Conservation (phyloP, 1,140 invertebrate genomes). For the Antheraea pernyi region DNA sequence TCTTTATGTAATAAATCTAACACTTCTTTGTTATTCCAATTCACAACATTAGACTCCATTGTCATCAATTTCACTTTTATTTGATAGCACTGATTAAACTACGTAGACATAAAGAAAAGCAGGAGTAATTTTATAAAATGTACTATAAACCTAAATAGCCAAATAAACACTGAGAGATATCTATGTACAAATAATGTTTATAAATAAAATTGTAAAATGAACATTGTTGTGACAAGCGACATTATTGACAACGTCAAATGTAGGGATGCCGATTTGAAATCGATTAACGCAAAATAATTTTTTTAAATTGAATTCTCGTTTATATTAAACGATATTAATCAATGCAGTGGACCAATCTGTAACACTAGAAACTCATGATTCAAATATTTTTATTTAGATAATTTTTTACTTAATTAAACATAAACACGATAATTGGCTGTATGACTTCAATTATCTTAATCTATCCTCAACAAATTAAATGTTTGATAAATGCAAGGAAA, state of each 20-base stretch:
- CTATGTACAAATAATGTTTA: conserved; percentile 1
- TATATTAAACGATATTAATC: no score
- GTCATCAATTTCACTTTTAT: conserved; percentile 30
- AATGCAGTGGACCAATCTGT: no score
- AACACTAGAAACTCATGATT: no score
- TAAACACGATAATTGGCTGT: no score
- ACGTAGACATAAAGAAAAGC: conserved; percentile 12
- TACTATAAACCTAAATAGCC: conserved; percentile 23
- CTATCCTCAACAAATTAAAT: no score
- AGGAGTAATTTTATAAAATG: conserved; percentile 23
- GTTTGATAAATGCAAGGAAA: no score
- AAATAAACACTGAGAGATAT: conserved; percentile 22
- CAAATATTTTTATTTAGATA: no score
- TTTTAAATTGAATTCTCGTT: no score
- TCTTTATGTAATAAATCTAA: conserved; percentile 75
- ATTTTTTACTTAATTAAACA: no score
- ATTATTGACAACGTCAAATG: neutral
- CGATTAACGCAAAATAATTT: no score
- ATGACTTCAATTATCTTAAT: no score
- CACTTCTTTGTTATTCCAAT: conserved; percentile 76
- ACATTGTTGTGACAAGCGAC: neutral
- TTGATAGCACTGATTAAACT: conserved; percentile 10
- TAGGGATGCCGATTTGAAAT: neutral
- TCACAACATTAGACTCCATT: conserved; percentile 71
- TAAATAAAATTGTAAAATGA: conserved; percentile 10